Evolutionary conservation across 2,113 vertebrate species (phyloP), one percentile per base, ranked within the genome.

Genomic region (Suncus etruscus): DNA sequence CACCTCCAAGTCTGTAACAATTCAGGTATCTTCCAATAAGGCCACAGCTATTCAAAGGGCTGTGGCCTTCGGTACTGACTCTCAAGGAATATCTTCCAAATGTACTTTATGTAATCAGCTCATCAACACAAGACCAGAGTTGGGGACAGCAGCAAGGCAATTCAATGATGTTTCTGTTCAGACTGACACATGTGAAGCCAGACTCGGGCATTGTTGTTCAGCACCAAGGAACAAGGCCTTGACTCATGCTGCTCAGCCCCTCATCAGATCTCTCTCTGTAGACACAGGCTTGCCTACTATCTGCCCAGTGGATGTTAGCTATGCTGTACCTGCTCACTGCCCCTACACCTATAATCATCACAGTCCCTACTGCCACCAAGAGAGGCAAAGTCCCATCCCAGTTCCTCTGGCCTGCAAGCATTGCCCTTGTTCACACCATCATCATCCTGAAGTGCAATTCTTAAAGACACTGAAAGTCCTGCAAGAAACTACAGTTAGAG

Each of bases 11-110:
- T 97, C 95, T 22, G 92, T 97, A 73, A 96, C 95, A 29, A 77
- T 96, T 87, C 97, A 97, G 88, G 95, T 97, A 95, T 83, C 97
- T 90, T 97, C 96, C 73, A 86, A 12, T n/a, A 83, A 97, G 91
- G 47, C 93, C 29, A 94, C 94, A 7, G 79, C 73, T 88, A 65
- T 65, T 29, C 91, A 94, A 78, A 96, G 76, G 22, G 47, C 27
- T 78, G 24, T 39, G 48, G 24, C 75, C 72, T 5, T 32, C 15
- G 66, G n/a, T 32, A 93, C 90, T 0, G 78, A 18, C 29, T n/a
- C 27, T 65, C 75, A 48, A 58, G 27, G 89, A 86, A 58, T n/a
- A 61, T 70, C 45, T 45, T 93, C 11, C 0, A 63, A 81, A 63
- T 5, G 32, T 16, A 93, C 81, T 75, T 27, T 82, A 39, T 4